Conservation (phyloP, 2,113 vertebrate genomes). For the Scomber japonicus region DNA sequence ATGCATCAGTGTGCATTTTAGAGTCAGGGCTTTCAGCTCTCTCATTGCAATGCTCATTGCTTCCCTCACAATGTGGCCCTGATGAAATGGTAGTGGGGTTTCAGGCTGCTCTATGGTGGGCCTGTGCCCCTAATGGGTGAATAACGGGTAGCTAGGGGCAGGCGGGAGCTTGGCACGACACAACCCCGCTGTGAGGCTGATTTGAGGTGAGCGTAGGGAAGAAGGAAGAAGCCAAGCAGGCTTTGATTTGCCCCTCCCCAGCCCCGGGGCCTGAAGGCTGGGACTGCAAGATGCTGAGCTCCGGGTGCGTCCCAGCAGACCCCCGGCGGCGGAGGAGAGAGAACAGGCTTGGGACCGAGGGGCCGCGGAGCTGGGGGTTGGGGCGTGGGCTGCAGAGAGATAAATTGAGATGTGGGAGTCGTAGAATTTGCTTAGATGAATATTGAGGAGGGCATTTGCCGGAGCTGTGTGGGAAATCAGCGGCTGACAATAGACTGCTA, state of each 20-base stretch:
- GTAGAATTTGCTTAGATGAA: constrained; percentile 77
- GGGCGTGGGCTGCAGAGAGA: constrained; percentile 52
- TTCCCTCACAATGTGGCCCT: constrained; percentile 84
- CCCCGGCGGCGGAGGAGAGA: constrained; percentile 67
- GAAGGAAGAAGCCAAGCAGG: constrained; percentile 72
- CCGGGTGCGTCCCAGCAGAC: constrained; percentile 75
- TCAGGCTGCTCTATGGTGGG: constrained; percentile 73
- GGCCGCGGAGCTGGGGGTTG: constrained; percentile 48
- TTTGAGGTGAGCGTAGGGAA: constrained; percentile 79
- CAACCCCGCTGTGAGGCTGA: constrained; percentile 82
- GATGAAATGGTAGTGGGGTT: constrained; percentile 83
- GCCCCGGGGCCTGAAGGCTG: constrained; percentile 67
- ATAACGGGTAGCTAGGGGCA: constrained; percentile 66
- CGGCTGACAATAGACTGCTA: constrained; percentile 67
- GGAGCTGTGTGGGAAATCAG: constrained; percentile 75
- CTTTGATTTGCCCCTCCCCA: constrained; percentile 82
- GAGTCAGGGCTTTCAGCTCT: constrained; percentile 71
- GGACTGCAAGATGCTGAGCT: constrained; percentile 64
- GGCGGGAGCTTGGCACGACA: constrained; percentile 74
- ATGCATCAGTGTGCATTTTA: constrained; percentile 75
- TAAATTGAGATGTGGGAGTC: constrained; percentile 82
- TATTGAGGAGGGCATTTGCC: constrained; percentile 74
- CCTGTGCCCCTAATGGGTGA: constrained; percentile 77
- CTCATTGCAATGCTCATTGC: constrained; percentile 71
- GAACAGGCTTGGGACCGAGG: constrained; percentile 57